These are phyloP conservation scores for Phaonia tiefii DNA, from an alignment of 2,888 invertebrate species.

Conservation along the genomic window DNA sequence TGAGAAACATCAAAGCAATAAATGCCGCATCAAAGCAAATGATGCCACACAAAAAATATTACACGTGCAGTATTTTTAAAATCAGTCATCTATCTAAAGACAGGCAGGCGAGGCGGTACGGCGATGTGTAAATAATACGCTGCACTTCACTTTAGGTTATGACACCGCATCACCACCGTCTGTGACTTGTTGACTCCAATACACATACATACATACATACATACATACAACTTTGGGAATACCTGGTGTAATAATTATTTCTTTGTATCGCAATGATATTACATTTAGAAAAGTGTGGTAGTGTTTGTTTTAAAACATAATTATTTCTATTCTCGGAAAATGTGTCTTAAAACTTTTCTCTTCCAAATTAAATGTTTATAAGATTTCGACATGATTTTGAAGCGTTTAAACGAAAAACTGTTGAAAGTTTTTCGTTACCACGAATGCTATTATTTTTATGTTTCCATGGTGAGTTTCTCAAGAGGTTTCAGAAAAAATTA, in stretches of 20 bases:
- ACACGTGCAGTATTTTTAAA: too few species aligned
- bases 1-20: slow-evolving; percentile 25
- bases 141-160: too few species aligned
- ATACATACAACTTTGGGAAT: too few species aligned
- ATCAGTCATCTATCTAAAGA: too few species aligned
- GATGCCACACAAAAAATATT: too few species aligned
- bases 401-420: too few species aligned
- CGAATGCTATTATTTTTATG: background rate
- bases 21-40: slow-evolving; percentile 9
- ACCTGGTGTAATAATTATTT: slow-evolving; percentile 30
- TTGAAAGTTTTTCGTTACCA: slow-evolving; percentile 9
- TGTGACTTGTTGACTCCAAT: too few species aligned
- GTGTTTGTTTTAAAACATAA: too few species aligned
- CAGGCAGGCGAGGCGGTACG: too few species aligned
- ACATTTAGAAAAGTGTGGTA: background rate
- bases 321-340: slow-evolving; percentile 19
- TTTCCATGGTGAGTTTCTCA: background rate
- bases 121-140: too few species aligned
- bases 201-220: too few species aligned
- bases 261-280: background rate
- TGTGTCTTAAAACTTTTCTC: background rate
- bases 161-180: too few species aligned
- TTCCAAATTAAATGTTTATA: background rate
- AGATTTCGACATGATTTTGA: background rate
- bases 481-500: slow-evolving; percentile 7